phyloP scores from a whole-genome alignment of 2,113 vertebrate genomes.

The Formicarius rufipectus region DNA sequence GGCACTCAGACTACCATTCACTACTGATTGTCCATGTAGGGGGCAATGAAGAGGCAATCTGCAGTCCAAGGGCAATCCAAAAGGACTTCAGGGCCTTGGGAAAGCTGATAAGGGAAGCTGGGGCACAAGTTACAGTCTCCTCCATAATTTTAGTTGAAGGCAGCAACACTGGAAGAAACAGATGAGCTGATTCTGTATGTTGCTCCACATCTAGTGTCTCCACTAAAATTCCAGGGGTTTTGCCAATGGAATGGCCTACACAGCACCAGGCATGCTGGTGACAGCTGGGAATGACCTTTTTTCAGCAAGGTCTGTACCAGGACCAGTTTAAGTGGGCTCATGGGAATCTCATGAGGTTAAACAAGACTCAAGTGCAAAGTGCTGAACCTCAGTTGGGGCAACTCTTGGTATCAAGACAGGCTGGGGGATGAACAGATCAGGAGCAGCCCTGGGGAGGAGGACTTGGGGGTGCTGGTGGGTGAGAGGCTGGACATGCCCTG shows the following conservation, averaged over 20 bases:
- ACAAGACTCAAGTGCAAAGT: neutral
- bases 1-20: neutral
- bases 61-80: neutral
- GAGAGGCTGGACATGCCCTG: neutral
- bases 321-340: neutral
- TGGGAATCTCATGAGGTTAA: fast-evolving
- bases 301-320: neutral
- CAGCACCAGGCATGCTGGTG: neutral
- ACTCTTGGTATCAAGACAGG: fast-evolving
- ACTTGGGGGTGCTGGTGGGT: neutral
- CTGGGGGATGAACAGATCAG: neutral
- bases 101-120: neutral
- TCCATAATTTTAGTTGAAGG: neutral
- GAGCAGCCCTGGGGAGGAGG: neutral
- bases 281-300: neutral
- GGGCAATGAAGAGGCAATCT: neutral
- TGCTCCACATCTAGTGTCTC: no score
- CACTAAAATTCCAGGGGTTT: neutral
- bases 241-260: neutral
- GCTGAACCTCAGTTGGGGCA: neutral
- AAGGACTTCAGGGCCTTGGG: neutral
- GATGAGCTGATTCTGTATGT: neutral
- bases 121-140: neutral
- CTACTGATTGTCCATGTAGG: fast-evolving
- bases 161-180: neutral